Percentiles rank a stretch among this genome's conserved stretches.
phyloP scores from a whole-genome alignment of 2,888 invertebrate species.

The Tribolium freemani region DNA sequence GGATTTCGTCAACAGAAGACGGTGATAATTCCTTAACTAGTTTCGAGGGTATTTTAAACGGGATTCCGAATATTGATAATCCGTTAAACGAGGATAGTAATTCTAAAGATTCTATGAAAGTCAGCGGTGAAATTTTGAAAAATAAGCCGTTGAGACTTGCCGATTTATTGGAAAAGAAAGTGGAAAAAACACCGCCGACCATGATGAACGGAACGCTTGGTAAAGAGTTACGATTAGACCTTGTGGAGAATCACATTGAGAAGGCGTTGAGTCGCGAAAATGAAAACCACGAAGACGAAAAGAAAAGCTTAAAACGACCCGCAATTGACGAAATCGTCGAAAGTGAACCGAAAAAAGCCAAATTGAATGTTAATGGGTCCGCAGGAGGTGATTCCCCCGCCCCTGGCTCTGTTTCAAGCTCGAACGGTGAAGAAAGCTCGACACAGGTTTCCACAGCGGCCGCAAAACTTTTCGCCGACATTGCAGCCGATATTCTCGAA shows the following conservation, averaged over 20 bases:
- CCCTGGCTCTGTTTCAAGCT: conserved; percentile 68
- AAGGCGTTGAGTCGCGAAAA: conserved; percentile 65
- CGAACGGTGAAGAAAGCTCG: conserved; percentile 70
- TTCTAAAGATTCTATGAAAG: conserved; percentile 68
- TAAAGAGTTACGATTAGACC: conserved; percentile 73
- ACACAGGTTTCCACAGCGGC: conserved; percentile 85
- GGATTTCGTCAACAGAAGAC: conserved; percentile 69
- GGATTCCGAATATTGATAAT: conserved; percentile 71
- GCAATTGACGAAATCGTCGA: conserved; percentile 66
- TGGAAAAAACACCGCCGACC: conserved; percentile 72
- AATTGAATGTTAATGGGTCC: conserved; percentile 56
- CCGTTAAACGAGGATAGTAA: conserved; percentile 71
- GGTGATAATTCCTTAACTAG: conserved; percentile 75
- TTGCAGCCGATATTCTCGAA: conserved; percentile 87
- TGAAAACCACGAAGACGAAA: conserved; percentile 59
- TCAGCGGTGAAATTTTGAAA: conserved; percentile 58
- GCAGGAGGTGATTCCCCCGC: conserved; percentile 66
- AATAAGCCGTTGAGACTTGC: conserved; percentile 84
- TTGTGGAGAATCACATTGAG: conserved; percentile 74
- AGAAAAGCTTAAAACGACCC: conserved; percentile 64
- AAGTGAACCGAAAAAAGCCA: conserved; percentile 66
- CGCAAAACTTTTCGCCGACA: conserved; percentile 87
- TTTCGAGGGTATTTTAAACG: conserved; percentile 76
- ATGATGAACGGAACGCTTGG: conserved; percentile 73
- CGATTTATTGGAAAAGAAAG: conserved; percentile 85